Evolutionary conservation across 2,113 vertebrate genomes (phyloP), one percentile per base, ranked within the genome.

Genomic region (Taxidea taxus): DNA sequence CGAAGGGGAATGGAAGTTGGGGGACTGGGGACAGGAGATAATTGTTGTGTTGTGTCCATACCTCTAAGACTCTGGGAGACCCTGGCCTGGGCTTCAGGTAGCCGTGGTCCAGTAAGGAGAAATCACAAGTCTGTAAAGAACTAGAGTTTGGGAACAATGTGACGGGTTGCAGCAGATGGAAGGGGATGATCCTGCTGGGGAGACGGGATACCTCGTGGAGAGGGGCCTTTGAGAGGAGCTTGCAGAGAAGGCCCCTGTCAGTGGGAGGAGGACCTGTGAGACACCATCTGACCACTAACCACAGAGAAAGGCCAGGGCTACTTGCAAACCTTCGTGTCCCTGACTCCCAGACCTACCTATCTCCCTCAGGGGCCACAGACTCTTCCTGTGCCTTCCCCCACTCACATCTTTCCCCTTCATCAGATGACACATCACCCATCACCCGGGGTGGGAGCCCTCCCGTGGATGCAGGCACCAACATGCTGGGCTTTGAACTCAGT

Each of bases 401-500:
- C 54, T 29, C 14, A 14, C 1, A 56, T 3, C 62, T 31, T 37
- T 27, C n/a, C 44, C 58, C 37, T 85, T 14, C 1, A 34, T 14
- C 62, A 47, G 60, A 47, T 3, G 64, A 78, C 18, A 0, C 31
- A 27, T 68, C 7, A 13, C 47, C 34, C 25, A 6, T 10, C 6
- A 2, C 34, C 37, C 31, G 8, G 2, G 27, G 31, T 39, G 34
- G 56, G 39, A 1, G 18, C 62, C 5, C 20, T 47, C 58, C 34
- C 1, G 25, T 1, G 3, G 25, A 0, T 25, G 7, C 84, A 13
- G 34, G 3, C 3, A 15, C 27, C 31, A 3, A 29, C 31, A 44
- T 0, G 9, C 51, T 9, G 10, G 27, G 31, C 4, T 34, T 60
- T 6, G 16, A 12, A 68, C 0, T 0, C 4, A 1, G 37, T 3